A percentile compares a stretch with the other conserved stretches of the same genome.
These are phyloP conservation scores for Tenebrosternarchus preto DNA, from an alignment of 2,113 vertebrate species.

Conservation along the genomic window DNA sequence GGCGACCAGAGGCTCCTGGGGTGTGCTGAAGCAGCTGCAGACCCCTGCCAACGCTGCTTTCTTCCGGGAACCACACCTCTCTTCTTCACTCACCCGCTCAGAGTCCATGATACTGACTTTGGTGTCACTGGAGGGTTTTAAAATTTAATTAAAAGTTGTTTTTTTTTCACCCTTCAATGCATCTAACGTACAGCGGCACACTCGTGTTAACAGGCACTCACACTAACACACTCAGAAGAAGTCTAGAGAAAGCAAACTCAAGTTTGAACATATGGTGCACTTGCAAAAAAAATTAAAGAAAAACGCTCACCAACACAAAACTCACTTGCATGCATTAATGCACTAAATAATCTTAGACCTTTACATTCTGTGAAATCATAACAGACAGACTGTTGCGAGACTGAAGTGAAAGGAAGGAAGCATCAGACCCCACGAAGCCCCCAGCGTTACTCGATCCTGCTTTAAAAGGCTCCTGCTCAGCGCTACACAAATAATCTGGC, in stretches of 20 bases:
- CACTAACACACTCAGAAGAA: not conserved
- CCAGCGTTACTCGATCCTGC: constrained; percentile 63
- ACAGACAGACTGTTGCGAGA: constrained; percentile 39
- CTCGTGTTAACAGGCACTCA: not conserved
- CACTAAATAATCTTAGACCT: constrained; percentile 24
- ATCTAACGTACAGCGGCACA: constrained; percentile 25
- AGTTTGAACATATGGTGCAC: constrained; percentile 1
- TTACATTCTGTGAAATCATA: constrained; percentile 43
- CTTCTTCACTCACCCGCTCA: constrained; percentile 42
- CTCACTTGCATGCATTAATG: constrained; percentile 9
- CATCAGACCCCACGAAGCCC: constrained; percentile 30
- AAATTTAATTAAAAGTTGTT: not conserved
- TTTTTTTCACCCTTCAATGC: constrained; percentile 15
- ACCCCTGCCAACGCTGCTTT: constrained; percentile 49
- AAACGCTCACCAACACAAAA: not conserved
- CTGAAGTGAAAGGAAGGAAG: constrained; percentile 13
- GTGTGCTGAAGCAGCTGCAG: constrained; percentile 38
- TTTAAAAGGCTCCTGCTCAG: constrained; percentile 62
- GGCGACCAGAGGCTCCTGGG: constrained; percentile 40
- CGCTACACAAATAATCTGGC: constrained; percentile 66
- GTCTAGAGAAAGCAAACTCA: not conserved
- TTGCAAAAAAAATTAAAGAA: not conserved
- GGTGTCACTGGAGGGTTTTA: constrained; percentile 26
- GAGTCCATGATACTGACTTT: constrained; percentile 37
- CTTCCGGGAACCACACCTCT: constrained; percentile 54